Conservation (phyloP, 2,888 invertebrate genomes). For the Caenorhabditis imperialis region DNA sequence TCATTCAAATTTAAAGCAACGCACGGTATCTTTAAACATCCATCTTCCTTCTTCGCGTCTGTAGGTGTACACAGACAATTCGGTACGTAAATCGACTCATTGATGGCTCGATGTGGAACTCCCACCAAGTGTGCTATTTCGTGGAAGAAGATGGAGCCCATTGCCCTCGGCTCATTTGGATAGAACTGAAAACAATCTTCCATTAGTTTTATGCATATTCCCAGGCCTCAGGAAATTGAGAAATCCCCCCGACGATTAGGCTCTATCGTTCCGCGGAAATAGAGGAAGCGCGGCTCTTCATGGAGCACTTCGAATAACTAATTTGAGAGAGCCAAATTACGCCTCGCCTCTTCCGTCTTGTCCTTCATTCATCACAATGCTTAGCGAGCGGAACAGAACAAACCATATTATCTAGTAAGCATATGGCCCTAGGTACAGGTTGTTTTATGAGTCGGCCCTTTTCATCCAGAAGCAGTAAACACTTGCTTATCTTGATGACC, state of each 20-base stretch:
- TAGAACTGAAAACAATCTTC: conserved; percentile 74
- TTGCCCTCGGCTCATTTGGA: conserved; percentile 75
- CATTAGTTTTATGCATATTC: too few relatives aligned
- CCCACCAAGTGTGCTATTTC: conserved; percentile 73
- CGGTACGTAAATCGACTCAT: conserved; percentile 59
- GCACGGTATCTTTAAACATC: conserved; percentile 74
- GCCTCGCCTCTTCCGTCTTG: conserved; percentile 27
- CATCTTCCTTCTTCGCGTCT: conserved; percentile 39
- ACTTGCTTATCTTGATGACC: conserved; percentile 2
- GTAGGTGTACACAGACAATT: conserved; percentile 54
- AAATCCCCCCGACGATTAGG: conserved; percentile 27
- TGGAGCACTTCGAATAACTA: conserved; percentile 50
- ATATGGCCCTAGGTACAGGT: background rate
- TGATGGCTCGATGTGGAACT: conserved; percentile 68
- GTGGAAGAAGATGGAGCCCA: conserved; percentile 77
- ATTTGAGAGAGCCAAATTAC: conserved; percentile 53
- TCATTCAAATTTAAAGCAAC: too few relatives aligned
- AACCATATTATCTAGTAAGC: conserved; percentile 37
- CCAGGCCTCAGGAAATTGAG: too few relatives aligned
- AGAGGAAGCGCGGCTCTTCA: background rate
- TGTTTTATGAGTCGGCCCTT: conserved; percentile 3
- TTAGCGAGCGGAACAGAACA: conserved; percentile 25
- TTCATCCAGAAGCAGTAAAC: background rate
- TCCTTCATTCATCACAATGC: conserved; percentile 38
- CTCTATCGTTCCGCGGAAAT: conserved; percentile 42